Base-by-base conservation (phyloP, 2,888 invertebrate species). In the Nomada fabriciana region DNA sequence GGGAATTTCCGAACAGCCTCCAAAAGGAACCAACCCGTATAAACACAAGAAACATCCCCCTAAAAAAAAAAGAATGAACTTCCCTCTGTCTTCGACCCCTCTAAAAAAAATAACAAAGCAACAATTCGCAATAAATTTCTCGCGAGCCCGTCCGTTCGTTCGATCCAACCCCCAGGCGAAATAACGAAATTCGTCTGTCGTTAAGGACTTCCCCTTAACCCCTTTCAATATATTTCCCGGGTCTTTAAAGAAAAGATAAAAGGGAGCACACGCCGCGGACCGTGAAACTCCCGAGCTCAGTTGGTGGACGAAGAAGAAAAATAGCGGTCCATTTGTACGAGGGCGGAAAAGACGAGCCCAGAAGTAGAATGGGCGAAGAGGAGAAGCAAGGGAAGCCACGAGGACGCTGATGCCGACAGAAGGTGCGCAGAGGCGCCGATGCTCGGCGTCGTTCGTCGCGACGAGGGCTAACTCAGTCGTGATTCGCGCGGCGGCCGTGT, bases 401-500 rank as follows among this genome's bases (percentile, higher is more conserved):
- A 61, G 55, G 79, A 78, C 42, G 20, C 20, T 42, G 42, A 60
- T 53, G 61, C 3, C 25, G 77, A 29, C 36, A 18, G 15, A n/a
- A 50, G 59, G 43, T 68, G 82, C 82, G 86, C 87, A 83, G 83
- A 71, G 76, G 76, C 87, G 70, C 43, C 72, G 59, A 43, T 69
- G 55, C 65, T 63, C 77, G 82, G 73, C 74, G 72, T 81, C 71
- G 61, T 75, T 20, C 72, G 76, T 47, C 60, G 76, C 75, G 74
- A 55, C 82, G 72, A 23, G 53, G 61, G 67, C 78, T 70, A 61
- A 78, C 68, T 42, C 88, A 88, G 88, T 88, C 70, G 83, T 71
- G 86, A 83, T 74, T 86, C 86, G 86, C 64, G 68, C 85, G 77
- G 85, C 81, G 71, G 53, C 55, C 70, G 82, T 71, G 79, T 1